Evolutionary conservation across 2,113 vertebrate species (phyloP).

Genomic region (Cervus canadensis): DNA sequence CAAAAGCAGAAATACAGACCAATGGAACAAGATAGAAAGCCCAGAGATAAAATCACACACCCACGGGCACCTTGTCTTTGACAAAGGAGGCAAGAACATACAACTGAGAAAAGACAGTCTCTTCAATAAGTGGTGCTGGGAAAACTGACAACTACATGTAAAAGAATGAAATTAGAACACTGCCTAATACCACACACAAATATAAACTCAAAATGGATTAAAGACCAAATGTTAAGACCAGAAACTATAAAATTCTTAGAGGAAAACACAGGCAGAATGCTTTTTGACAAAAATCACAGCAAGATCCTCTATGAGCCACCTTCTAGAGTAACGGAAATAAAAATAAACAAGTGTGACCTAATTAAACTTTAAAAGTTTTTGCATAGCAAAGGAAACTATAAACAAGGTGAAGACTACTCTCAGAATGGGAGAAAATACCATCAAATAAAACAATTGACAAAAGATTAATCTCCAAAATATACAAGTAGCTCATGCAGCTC

Average conservation of each 20-base stretch:
- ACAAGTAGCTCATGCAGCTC: background rate
- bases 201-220: background rate
- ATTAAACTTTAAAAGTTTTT: background rate
- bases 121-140: background rate
- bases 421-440: background rate
- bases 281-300: background rate
- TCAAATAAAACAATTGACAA: background rate
- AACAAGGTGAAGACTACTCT: background rate
- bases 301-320: background rate
- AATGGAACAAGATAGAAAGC: rapidly evolving
- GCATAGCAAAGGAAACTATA: background rate
- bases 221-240: background rate
- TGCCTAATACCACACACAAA: background rate
- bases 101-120: background rate
- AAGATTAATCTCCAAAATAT: background rate
- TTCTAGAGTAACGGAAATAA: background rate
- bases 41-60: background rate
- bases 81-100: background rate
- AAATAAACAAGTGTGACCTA: background rate
- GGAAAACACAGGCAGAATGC: background rate
- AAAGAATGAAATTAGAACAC: background rate
- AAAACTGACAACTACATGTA: background rate
- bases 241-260: background rate
- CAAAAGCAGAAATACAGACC: background rate
- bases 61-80: background rate